A percentile compares a stretch with the other conserved stretches of the same genome.
Evolutionary conservation across 2,113 vertebrate species (phyloP).

Genomic region (Quiscalus mexicanus): DNA sequence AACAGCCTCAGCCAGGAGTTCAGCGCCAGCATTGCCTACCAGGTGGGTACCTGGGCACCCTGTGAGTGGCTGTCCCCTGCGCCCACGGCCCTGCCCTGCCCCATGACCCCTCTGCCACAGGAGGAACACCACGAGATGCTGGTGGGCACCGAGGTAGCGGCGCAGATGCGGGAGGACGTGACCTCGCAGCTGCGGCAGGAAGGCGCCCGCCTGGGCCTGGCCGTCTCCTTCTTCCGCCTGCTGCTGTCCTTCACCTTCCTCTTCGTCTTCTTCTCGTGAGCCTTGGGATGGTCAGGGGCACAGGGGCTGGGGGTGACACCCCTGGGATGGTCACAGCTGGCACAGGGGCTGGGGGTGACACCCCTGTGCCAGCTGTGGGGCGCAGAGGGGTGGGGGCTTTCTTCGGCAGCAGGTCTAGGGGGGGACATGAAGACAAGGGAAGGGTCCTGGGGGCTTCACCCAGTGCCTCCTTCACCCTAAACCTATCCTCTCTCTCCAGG

Average conservation of each 20-base stretch:
- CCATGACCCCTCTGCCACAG: not conserved
- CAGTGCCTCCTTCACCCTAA: accelerated
- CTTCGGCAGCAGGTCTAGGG: too few relatives aligned
- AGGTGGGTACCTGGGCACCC: slow-evolving; percentile 62
- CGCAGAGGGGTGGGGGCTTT: not conserved
- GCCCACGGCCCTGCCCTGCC: not conserved
- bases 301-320: not conserved
- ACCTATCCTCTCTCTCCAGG: slow-evolving; percentile 18
- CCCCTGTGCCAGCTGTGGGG: accelerated
- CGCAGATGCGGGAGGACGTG: slow-evolving; percentile 67
- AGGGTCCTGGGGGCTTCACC: not conserved
- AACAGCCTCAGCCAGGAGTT: slow-evolving; percentile 77
- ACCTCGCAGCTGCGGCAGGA: slow-evolving; percentile 38
- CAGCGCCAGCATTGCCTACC: slow-evolving; percentile 56
- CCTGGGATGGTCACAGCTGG: not conserved
- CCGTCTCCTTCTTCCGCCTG: slow-evolving; percentile 51
- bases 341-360: not conserved
- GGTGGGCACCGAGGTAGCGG: slow-evolving; percentile 20
- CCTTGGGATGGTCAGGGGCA: too few relatives aligned
- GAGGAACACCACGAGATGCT: slow-evolving; percentile 56
- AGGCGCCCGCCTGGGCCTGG: slow-evolving; percentile 8
- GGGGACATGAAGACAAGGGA: not conserved
- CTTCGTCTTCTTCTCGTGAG: slow-evolving; percentile 78
- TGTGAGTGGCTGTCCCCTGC: not conserved
- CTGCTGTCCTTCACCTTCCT: slow-evolving; percentile 79